Evolutionary conservation across 1,140 invertebrate genomes (phyloP).

Genomic region (Daktulosphaira vitifoliae): DNA sequence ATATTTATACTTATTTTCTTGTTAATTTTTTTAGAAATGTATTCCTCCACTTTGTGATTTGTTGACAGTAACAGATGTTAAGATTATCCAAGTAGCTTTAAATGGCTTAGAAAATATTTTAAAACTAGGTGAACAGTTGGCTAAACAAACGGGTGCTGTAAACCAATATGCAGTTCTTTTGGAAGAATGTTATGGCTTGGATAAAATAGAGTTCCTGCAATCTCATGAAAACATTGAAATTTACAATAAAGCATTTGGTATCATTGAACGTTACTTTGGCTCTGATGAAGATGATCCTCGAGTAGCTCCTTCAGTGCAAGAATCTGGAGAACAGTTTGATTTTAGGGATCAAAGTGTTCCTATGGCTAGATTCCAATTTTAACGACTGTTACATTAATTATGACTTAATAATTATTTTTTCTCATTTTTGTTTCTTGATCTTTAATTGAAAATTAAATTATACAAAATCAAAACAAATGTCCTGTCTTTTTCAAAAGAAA

Average conservation of each 20-base stretch:
- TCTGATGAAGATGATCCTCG: conserved; percentile 78
- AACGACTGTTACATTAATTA: conserved; percentile 41
- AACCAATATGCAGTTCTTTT: conserved; percentile 88
- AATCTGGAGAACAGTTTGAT: conserved; percentile 61
- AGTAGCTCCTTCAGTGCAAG: conserved; percentile 68
- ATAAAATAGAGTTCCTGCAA: conserved; percentile 95
- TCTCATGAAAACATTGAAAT: conserved; percentile 94
- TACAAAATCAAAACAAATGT: conserved; percentile 5
- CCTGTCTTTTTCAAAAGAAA: neutral
- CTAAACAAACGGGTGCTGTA: conserved; percentile 55
- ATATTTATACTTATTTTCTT: neutral
- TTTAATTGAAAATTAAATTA: conserved; percentile 16
- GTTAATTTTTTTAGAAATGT: conserved; percentile 52
- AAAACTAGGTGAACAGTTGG: conserved; percentile 78
- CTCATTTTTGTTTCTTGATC: conserved; percentile 7
- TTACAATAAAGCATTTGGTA: conserved; percentile 91
- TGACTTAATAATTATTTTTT: conserved; percentile 21
- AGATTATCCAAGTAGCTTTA: conserved; percentile 95
- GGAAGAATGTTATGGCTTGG: conserved; percentile 93
- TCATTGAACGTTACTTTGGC: conserved; percentile 92
- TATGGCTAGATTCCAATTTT: conserved; percentile 71
- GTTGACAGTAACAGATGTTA: conserved; percentile 85
- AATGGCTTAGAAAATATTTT: conserved; percentile 96
- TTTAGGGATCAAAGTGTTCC: conserved; percentile 66
- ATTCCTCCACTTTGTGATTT: conserved; percentile 92